A percentile compares a stretch with the other conserved stretches of the same genome.
These are phyloP conservation scores for Drosophila trapezifrons DNA, from an alignment of 1,140 invertebrate genomes.

Conservation along the genomic window DNA sequence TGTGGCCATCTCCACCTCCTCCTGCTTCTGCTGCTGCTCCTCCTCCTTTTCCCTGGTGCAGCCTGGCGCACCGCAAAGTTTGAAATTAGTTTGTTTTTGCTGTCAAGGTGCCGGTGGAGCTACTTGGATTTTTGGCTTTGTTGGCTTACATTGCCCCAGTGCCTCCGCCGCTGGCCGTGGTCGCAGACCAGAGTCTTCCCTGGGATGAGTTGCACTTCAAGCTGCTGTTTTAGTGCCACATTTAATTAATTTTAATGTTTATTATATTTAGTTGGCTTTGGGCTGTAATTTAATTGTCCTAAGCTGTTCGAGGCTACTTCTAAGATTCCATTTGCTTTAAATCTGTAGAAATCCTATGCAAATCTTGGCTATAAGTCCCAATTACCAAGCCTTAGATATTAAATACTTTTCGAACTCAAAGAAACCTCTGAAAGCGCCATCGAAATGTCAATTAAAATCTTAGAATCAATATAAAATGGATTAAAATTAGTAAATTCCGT, in stretches of 20 bases:
- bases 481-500: conserved; percentile 3
- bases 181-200: neutral
- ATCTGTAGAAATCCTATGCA: too few species aligned
- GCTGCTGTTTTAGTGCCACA: conserved; percentile 2
- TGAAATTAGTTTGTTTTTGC: conserved; percentile 57
- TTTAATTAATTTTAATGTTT: conserved; percentile 22
- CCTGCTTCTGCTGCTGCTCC: neutral
- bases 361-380: too few species aligned
- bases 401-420: neutral
- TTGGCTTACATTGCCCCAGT: conserved; percentile 43
- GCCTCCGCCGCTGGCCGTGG: neutral
- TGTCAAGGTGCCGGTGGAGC: conserved; percentile 48
- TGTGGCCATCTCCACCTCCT: conserved; percentile 21
- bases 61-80: conserved; percentile 51
- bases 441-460: neutral
- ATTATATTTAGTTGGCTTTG: conserved; percentile 17
- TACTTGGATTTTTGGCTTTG: conserved; percentile 48
- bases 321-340: too few species aligned
- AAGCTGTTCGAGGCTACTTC: too few species aligned
- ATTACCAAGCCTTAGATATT: too few species aligned
- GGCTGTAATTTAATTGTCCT: conserved; percentile 2
- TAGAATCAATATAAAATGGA: conserved; percentile 5
- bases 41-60: conserved; percentile 22
- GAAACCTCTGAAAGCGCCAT: neutral
- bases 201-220: too few species aligned